Conservation (phyloP, 1,140 invertebrate genomes). For the Probaryconus sp. region DNA sequence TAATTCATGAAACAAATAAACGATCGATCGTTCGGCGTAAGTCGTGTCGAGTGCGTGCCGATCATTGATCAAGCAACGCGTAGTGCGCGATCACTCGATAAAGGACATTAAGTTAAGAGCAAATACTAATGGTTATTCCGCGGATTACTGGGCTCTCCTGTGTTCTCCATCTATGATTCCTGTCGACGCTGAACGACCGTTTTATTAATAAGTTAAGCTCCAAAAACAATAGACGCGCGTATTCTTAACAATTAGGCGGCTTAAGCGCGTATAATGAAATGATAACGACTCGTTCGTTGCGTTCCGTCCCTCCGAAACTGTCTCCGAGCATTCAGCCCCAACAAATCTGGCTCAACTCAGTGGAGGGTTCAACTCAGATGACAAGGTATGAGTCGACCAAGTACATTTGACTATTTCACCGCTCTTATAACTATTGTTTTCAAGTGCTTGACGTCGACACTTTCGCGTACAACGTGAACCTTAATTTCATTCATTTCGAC, state of each 20-base stretch:
- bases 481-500: conserved; percentile 31
- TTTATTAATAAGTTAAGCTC: conserved; percentile 75
- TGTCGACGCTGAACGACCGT: conserved; percentile 51
- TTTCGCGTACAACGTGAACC: conserved; percentile 44
- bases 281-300: conserved; percentile 65
- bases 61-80: conserved; percentile 17
- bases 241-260: conserved; percentile 73
- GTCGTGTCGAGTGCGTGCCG: conserved; percentile 9
- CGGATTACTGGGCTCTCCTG: conserved; percentile 52
- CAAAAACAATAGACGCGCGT: conserved; percentile 66
- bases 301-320: conserved; percentile 45
- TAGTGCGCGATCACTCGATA: conserved; percentile 23
- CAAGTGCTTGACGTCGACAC: conserved; percentile 44
- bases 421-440: conserved; percentile 48
- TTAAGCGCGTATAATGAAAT: conserved; percentile 69
- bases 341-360: conserved; percentile 43
- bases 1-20: conserved; percentile 6
- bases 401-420: conserved; percentile 1
- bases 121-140: conserved; percentile 32
- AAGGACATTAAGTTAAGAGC: conserved; percentile 44
- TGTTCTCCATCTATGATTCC: conserved; percentile 21
- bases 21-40: not conserved
- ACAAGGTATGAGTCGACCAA: too few species aligned
- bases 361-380: too few species aligned
- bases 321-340: conserved; percentile 33